phyloP scores from a whole-genome alignment of 2,113 vertebrate species.

The Crotophaga sulcirostris region DNA sequence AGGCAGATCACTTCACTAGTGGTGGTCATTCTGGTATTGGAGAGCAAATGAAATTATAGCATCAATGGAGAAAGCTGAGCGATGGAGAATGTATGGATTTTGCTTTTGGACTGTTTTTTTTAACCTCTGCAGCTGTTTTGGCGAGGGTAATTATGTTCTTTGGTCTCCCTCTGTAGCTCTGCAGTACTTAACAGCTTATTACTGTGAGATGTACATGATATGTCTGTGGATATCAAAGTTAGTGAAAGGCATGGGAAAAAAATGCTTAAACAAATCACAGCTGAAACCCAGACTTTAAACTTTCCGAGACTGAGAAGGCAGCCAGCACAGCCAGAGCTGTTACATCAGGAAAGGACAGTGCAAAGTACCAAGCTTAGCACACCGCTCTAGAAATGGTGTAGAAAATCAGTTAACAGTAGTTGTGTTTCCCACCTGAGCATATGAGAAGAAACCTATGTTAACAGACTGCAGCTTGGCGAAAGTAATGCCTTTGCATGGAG shows the following conservation, averaged over 20 bases:
- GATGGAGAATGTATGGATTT: neutral
- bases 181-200: neutral
- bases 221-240: neutral
- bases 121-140: neutral
- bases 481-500: neutral
- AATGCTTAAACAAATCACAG: neutral
- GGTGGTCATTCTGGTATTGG: neutral
- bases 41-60: neutral
- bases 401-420: neutral
- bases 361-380: neutral
- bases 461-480: neutral
- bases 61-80: neutral
- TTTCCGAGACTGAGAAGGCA: neutral
- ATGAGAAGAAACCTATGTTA: neutral
- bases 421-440: neutral
- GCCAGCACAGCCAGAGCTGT: neutral
- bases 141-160: neutral
- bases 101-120: neutral
- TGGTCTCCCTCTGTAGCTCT: neutral
- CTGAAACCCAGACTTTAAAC: neutral
- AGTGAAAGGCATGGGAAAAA: neutral
- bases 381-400: neutral
- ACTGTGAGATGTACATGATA: neutral
- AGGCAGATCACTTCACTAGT: rapidly evolving
- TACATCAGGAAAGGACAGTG: neutral